Percentiles rank a stretch among this genome's conserved stretches.
Evolutionary conservation across 2,888 invertebrate species (phyloP).

Genomic region (Coleophora deauratella): DNA sequence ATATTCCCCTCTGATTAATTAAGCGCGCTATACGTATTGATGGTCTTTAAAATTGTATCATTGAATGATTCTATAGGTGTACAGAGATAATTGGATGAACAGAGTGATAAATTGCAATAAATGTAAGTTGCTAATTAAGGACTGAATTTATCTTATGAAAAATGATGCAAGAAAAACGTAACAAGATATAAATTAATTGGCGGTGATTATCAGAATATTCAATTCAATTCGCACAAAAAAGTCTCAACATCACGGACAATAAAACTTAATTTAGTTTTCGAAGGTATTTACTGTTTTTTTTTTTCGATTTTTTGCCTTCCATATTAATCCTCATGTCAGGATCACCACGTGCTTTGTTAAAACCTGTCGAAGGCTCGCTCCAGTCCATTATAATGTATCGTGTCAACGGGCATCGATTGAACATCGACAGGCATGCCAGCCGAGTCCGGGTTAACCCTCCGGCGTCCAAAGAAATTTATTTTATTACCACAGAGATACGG

Average conservation of each 20-base stretch:
- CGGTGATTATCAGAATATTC: constrained; percentile 40
- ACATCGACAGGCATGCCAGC: constrained; percentile 58
- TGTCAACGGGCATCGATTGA: constrained; percentile 72
- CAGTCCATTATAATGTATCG: constrained; percentile 70
- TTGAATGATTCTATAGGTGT: too few species aligned
- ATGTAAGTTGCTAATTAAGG: not conserved
- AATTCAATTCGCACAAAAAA: constrained; percentile 48
- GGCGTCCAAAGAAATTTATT: constrained; percentile 72
- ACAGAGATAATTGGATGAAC: too few species aligned
- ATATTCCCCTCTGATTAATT: constrained; percentile 48
- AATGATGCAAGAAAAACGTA: constrained; percentile 11
- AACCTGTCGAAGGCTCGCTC: constrained; percentile 60
- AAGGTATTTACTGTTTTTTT: constrained; percentile 40
- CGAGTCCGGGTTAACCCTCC: constrained; percentile 57
- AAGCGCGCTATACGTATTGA: constrained; percentile 43
- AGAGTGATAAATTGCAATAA: too few species aligned
- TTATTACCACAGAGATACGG: constrained; percentile 70
- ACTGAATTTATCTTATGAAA: not conserved
- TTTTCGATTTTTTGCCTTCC: constrained; percentile 55
- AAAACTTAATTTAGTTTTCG: constrained; percentile 56
- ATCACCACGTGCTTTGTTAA: constrained; percentile 71
- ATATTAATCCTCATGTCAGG: constrained; percentile 71
- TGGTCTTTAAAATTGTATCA: constrained; percentile 38
- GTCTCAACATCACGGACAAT: constrained; percentile 29
- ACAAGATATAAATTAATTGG: constrained; percentile 46